phyloP scores from a whole-genome alignment of 1,140 invertebrate species.

The Calosoma granatense region DNA sequence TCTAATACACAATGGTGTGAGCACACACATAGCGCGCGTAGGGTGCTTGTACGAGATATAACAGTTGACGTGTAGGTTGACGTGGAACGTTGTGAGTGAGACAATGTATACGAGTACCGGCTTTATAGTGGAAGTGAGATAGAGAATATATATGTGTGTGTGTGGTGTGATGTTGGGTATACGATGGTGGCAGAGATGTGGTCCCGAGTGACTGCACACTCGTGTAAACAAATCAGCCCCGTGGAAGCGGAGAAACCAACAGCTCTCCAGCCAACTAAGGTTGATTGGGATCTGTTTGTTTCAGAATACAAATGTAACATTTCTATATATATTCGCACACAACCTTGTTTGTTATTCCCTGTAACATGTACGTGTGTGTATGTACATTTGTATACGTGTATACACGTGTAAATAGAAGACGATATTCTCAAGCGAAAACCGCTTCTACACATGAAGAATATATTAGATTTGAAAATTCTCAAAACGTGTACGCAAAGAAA shows the following conservation, averaged over 20 bases:
- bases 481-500: neutral
- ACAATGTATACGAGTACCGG: too few relatives aligned
- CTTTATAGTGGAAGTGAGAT: too few relatives aligned
- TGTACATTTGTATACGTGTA: neutral
- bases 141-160: too few relatives aligned
- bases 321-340: neutral
- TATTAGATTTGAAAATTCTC: constrained; percentile 8
- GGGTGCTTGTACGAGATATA: too few relatives aligned
- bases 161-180: too few relatives aligned
- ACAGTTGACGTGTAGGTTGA: too few relatives aligned
- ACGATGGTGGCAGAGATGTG: neutral
- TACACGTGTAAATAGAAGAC: neutral
- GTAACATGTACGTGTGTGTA: neutral
- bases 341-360: neutral
- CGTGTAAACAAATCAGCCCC: constrained; percentile 2
- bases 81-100: too few relatives aligned
- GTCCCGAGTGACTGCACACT: neutral
- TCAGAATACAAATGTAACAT: constrained; percentile 2
- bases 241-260: neutral
- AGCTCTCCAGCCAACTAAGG: neutral
- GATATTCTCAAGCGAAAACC: neutral
- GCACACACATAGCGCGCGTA: too few relatives aligned
- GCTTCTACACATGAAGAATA: neutral
- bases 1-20: too few relatives aligned
- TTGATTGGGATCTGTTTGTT: constrained; percentile 3